Evolutionary conservation across 2,797 vertebrate genomes (phyloP), one percentile per base, ranked within the genome.

Genomic region (Acrocephalus scirpaceus): DNA sequence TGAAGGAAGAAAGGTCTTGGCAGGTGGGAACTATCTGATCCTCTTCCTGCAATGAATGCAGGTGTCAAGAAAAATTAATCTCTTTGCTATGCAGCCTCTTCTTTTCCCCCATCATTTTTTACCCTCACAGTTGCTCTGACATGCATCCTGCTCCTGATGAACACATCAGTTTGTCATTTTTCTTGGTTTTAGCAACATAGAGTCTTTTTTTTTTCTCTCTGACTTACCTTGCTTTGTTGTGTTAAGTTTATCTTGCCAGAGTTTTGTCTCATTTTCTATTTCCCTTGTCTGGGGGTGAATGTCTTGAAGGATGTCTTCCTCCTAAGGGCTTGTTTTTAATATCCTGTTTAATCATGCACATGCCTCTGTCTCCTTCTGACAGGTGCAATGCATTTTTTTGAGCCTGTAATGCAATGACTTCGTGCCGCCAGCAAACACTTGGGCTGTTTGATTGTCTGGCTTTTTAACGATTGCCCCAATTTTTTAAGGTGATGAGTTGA

Each of bases 301-400:
- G 36, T 77, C 83, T 92, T 94, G 75, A 95, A 89, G 74, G 70
- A 83, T 94, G 82, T 78, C 83, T 40, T 71, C 34, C 48, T 94
- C 91, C 84, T 67, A 66, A 70, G 80, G 87, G 47, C 88, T 94
- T 79, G 61, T 90, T 96, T 91, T 93, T 92, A 94, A 92, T 95
- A 94, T 73, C 88, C 94, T 85, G 73, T 93, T 95, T 94, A 88
- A 94, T 95, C 88, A 84, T 29, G 86, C 74, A 48, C 47, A 42
- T 67, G 72, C 69, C 44, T 92, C 69, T 72, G 83, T 56, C 66
- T 81, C 32, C 54, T 48, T 51, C 75, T 92, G 94, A 76, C 94
- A 95, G 90, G 79, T 79, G 70, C 78, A 82, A 27, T 82, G 91
- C 48, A 32, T 94, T 92, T 84, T 93, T 66, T 65, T 38, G 34